Evolutionary conservation across 2,797 vertebrate genomes (phyloP), one percentile per base, ranked within the genome.

Genomic region (Mus caroli): DNA sequence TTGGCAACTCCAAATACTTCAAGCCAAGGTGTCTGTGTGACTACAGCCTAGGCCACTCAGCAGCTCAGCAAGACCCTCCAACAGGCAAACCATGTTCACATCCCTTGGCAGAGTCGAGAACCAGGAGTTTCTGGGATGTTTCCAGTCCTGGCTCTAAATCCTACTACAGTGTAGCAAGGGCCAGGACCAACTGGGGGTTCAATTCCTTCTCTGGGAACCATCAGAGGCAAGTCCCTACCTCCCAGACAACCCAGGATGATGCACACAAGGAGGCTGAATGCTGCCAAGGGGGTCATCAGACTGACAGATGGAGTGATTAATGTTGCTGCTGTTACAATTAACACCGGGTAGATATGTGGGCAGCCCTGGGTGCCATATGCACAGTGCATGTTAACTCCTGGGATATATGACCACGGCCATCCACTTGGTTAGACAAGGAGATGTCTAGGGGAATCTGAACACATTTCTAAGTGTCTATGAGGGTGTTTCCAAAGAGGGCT

Each of bases 211-310:
- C 37, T 60, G 24, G 37, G 80, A 60, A 17, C 19, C 20, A 4
- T 37, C 79, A 82, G 79, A 58, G 0, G 40, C 77, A 2, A 31
- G 50, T 22, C 54, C 1, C 40, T 19, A 9, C 37, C 80, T n/a
- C 17, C 9, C 1, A 22, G 34, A 46, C 82, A 22, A 37, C 14
- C 15, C 12, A 37, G 56, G 82, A 62, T 6, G 50, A 46, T 1
- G n/a, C 2, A 10, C 6, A 5, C 5, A 2, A n/a, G 71, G 52
- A 46, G 40, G 24, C 46, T 0, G 0, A n/a, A 43, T 9, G 13
- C 24, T 26, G n/a, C 14, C 24, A 40, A 84, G 56, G 34, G 28
- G 1, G 9, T 15, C 1, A 3, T 31, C 19, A 6, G 46, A 26
- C 43, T 3, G 73, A 71, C 78, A 77, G 64, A 60, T 2, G 40